A percentile compares a stretch with the other conserved stretches of the same genome.
Conservation (phyloP, 2,797 vertebrate species). For the Varecia variegata region DNA sequence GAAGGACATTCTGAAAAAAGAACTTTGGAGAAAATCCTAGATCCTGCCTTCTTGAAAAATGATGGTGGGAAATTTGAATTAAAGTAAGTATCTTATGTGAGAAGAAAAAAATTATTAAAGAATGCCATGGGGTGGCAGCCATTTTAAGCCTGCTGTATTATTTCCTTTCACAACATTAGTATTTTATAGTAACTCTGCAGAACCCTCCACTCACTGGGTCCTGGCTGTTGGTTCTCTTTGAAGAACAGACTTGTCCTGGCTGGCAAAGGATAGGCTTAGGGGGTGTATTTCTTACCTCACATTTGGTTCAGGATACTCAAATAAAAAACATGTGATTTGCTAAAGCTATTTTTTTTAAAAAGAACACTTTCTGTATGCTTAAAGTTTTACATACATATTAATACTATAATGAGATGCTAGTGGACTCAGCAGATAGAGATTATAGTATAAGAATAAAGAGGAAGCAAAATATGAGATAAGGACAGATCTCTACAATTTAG, state of each 20-base stretch:
- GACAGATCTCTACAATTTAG: not conserved
- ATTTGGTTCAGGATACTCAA: not conserved
- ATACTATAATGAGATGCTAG: not conserved
- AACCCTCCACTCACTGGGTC: not conserved
- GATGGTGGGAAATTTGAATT: not conserved
- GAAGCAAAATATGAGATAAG: not conserved
- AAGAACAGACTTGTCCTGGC: not conserved
- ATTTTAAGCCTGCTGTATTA: not conserved
- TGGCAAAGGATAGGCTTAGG: not conserved
- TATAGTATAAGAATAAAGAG: not conserved
- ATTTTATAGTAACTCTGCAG: not conserved
- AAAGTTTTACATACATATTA: not conserved
- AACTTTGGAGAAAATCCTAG: not conserved
- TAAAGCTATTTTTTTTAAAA: not conserved
- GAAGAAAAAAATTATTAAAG: not conserved
- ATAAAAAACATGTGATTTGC: not conserved
- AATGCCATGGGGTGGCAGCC: not conserved
- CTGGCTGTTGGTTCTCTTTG: not conserved
- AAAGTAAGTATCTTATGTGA: not conserved
- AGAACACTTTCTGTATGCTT: not conserved
- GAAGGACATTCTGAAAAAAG: not conserved
- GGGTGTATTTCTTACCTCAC: not conserved
- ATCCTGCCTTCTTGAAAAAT: not conserved
- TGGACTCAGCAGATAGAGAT: not conserved
- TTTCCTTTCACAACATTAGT: not conserved